A percentile compares a stretch with the other conserved stretches of the same genome.
phyloP scores from a whole-genome alignment of 2,888 invertebrate species.

The Anthophora plumipes region DNA sequence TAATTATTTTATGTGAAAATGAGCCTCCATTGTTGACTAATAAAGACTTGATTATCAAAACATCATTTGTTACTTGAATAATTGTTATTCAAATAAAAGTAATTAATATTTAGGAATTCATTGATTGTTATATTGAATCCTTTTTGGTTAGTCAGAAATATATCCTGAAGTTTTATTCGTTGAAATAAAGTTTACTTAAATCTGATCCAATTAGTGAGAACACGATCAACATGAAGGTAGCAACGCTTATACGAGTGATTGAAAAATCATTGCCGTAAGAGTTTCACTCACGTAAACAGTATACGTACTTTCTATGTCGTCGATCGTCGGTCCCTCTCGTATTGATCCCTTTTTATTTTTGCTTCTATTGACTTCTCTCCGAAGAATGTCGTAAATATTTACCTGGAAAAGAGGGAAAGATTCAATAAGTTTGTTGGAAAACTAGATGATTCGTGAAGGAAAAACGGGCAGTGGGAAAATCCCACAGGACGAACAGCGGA shows the following conservation, averaged over 20 bases:
- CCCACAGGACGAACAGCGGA: too few species aligned
- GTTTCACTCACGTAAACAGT: background rate
- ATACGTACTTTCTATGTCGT: background rate
- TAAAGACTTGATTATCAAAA: too few species aligned
- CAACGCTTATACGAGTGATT: background rate
- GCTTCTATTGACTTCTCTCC: background rate
- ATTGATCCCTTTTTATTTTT: background rate
- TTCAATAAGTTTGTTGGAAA: background rate
- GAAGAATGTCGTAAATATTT: conserved; percentile 9
- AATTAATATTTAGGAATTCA: too few species aligned
- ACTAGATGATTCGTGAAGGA: background rate
- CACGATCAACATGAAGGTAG: background rate
- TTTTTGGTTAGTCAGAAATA: too few species aligned
- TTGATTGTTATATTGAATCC: too few species aligned
- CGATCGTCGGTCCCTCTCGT: background rate
- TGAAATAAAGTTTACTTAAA: too few species aligned
- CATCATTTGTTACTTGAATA: too few species aligned
- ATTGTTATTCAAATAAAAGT: too few species aligned
- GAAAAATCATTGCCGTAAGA: background rate
- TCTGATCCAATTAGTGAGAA: too few species aligned
- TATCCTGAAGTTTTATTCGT: too few species aligned
- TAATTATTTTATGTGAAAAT: too few species aligned
- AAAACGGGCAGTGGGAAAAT: background rate
- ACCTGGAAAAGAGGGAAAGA: conserved; percentile 29
- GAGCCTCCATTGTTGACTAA: too few species aligned